Evolutionary conservation across 2,113 vertebrate genomes (phyloP), one percentile per base, ranked within the genome.

Genomic region (Ptyas mucosa): DNA sequence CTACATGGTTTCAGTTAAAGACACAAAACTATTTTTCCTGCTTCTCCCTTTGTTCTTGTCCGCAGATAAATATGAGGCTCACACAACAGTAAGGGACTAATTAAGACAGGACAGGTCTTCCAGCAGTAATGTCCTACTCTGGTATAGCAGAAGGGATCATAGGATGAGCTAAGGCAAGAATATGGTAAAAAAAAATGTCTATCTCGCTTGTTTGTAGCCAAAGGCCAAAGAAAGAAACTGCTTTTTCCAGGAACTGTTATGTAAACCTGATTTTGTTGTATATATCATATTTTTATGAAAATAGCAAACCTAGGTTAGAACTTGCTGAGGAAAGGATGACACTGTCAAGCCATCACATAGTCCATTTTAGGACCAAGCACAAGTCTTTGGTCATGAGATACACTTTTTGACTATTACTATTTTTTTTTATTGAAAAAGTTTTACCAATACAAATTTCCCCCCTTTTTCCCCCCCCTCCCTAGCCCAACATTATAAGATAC

Each of bases 51-150:
- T 75, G 24, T 58, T 88, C 34, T 55, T 46, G 75, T 18, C 64
- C 3, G 26, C 34, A 55, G 34, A 39, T 81, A 57, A 92, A 92
- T 57, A 15, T 12, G 52, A 89, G 26, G 15, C 24, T 81, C 5
- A 39, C 18, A 49, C 34, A 10, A 10, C 53, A 51, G 5, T 23
- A 7, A 52, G 54, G 34, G n/a, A 89, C 51, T 39, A 54, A 75
- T 23, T 8, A 10, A 1, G n/a, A 14, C 0, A 23, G 3, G 4
- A 26, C 0, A 43, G 11, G 24, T 46, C 24, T 1, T n/a, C 15
- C 53, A 53, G n/a, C 3, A 88, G 5, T 29, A 5, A 52, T 58
- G 8, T 12, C 85, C 12, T 34, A 85, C 29, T 23, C 39, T 69
- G 39, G 15, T 23, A 2, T 49, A 89, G 24, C 24, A 55, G 54